These are phyloP conservation scores for Cheilosia soror DNA, from an alignment of 2,888 invertebrate species.

Conservation along the genomic window DNA sequence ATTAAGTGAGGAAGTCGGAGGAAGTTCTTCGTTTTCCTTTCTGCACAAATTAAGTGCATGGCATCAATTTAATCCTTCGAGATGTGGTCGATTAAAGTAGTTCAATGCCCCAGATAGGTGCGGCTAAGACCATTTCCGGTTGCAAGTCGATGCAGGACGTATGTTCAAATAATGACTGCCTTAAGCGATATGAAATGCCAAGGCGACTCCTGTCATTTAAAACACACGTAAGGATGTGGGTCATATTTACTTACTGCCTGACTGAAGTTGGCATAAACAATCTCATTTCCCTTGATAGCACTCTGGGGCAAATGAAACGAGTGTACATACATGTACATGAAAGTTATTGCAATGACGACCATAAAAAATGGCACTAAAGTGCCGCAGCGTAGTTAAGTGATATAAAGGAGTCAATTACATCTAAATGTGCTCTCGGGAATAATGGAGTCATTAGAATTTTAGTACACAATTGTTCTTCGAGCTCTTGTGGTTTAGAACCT, in stretches of 20 bases:
- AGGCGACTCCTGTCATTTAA: not conserved
- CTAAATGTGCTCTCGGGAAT: slow-evolving; percentile 34
- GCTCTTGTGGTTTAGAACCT: too few species aligned
- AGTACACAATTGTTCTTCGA: slow-evolving; percentile 6
- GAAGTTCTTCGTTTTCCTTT: not conserved
- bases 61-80: slow-evolving; percentile 43
- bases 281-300: slow-evolving; percentile 36
- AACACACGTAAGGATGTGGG: slow-evolving; percentile 11
- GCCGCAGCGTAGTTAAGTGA: slow-evolving; percentile 23
- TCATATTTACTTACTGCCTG: not conserved
- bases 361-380: slow-evolving; percentile 43
- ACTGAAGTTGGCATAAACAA: slow-evolving; percentile 28
- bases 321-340: not conserved
- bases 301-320: slow-evolving; percentile 28
- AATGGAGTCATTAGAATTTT: slow-evolving; percentile 43
- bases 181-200: not conserved
- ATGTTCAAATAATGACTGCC: slow-evolving; percentile 28
- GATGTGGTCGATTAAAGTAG: slow-evolving; percentile 27
- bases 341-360: slow-evolving; percentile 27
- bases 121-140: slow-evolving; percentile 37
- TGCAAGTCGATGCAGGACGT: slow-evolving; percentile 17
- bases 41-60: slow-evolving; percentile 42
- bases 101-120: slow-evolving; percentile 24
- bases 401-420: slow-evolving; percentile 46
- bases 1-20: slow-evolving; percentile 32